Evolutionary conservation across 2,113 vertebrate genomes (phyloP).

Genomic region (Oncorhynchus masou): DNA sequence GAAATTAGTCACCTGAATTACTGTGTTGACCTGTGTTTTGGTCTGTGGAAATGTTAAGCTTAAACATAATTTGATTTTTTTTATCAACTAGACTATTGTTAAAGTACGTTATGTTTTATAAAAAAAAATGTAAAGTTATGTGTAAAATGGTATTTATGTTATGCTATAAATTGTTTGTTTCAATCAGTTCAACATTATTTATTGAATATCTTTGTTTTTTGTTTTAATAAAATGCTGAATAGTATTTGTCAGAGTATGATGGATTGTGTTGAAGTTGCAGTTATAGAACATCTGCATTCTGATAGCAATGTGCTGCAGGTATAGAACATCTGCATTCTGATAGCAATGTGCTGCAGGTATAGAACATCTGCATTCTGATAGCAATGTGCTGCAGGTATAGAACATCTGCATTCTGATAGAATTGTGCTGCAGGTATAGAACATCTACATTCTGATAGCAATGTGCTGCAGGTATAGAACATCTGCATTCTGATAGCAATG

Average conservation of each 20-base stretch:
- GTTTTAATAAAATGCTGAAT: constrained; percentile 8
- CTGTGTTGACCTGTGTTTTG: not conserved
- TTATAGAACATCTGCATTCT: not conserved
- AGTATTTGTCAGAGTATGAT: not conserved
- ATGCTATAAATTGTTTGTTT: constrained; percentile 26
- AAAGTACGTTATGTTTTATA: not conserved
- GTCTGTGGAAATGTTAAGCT: not conserved
- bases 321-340: too few species aligned
- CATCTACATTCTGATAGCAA: too few species aligned
- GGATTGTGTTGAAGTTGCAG: not conserved
- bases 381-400: too few species aligned
- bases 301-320: too few species aligned
- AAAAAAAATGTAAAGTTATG: not conserved
- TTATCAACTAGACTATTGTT: too few species aligned
- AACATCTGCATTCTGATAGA: too few species aligned
- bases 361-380: too few species aligned
- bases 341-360: too few species aligned
- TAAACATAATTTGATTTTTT: not conserved
- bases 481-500: too few species aligned
- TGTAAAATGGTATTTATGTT: constrained; percentile 14
- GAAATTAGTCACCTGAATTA: too few species aligned
- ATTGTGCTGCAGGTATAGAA: too few species aligned
- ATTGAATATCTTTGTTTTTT: not conserved
- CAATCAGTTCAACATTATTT: constrained; percentile 5
- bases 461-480: too few species aligned